Evolutionary conservation across 2,113 vertebrate species (phyloP).

Genomic region (Nettapus auritus): DNA sequence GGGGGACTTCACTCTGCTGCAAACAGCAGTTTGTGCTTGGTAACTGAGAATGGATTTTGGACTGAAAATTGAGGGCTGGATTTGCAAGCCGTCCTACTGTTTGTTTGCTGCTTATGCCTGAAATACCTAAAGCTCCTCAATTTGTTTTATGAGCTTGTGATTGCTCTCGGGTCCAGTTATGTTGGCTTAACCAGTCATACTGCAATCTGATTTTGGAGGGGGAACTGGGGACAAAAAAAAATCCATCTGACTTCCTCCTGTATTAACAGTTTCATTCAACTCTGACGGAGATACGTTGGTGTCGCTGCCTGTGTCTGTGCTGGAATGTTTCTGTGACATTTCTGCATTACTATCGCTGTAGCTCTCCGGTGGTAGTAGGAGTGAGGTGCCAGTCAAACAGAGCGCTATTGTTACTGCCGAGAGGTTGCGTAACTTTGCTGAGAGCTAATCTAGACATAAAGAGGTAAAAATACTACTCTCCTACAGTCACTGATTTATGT

Average conservation of each 20-base stretch:
- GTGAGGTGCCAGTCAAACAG: background rate
- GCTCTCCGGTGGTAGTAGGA: background rate
- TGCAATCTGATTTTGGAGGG: background rate
- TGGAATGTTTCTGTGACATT: background rate
- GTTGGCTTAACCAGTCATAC: background rate
- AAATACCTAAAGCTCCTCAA: background rate
- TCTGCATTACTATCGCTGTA: background rate
- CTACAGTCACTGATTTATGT: background rate
- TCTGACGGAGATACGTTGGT: accelerated
- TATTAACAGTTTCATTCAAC: background rate
- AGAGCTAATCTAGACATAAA: background rate
- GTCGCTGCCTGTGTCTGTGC: background rate
- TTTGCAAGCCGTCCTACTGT: slow-evolving; percentile 1
- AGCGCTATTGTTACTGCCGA: background rate
- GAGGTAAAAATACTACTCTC: background rate
- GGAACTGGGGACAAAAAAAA: background rate
- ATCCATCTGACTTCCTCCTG: background rate
- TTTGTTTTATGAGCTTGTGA: background rate
- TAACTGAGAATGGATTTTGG: background rate
- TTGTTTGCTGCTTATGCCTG: background rate
- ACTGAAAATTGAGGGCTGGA: background rate
- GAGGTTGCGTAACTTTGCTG: background rate
- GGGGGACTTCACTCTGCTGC: background rate
- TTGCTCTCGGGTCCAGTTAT: background rate
- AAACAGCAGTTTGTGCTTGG: background rate